Evolutionary conservation across 2,888 invertebrate genomes (phyloP), one percentile per base, ranked within the genome.

Genomic region (Volucella inanis): DNA sequence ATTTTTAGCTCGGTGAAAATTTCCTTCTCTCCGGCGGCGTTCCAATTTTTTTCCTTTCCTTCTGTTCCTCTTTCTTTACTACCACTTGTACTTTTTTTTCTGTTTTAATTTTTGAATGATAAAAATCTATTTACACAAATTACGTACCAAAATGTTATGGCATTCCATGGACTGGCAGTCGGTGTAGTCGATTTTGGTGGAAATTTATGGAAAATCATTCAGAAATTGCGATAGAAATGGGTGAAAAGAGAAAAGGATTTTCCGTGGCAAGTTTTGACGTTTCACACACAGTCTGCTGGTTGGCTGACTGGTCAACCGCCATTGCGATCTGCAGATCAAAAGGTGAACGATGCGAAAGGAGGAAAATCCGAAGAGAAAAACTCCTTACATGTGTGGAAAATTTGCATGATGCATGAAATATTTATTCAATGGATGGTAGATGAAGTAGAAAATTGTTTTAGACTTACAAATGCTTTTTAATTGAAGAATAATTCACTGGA

Each of bases 301-400:
- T 65, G 67, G 68, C 57, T 61, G 45, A 64, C 75, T 79, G 74
- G 75, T 75, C 76, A 85, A 85, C 85, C 85, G 85, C 85, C 85
- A 85, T 85, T 85, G 81, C 85, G 77, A 85, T 85, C 67, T 76
- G 68, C 75, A 76, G 72, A 85, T 64, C 65, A 85, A 79, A 80
- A 55, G 70, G 67, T 50, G 49, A 65, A 41, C 65, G 55, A 70
- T 67, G 49, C 92, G 81, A 91, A 93, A 54, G 92, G 93, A 31
- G 15, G 38, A 54, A 38, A 59, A 61, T 31, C 41, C 11, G 31
- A 59, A 67, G 11, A 61, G 22, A 65, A 71, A 71, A 76, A 43
- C 14, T n/a, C 10, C n/a, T 6, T 50, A 8, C 38, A 65, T 31
- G 45, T 62, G 47, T 71, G 52, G 68, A 31, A 59, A 64, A 22